Base-by-base conservation (phyloP, 2,888 invertebrate species). In the Dinocampus coccinellae region DNA sequence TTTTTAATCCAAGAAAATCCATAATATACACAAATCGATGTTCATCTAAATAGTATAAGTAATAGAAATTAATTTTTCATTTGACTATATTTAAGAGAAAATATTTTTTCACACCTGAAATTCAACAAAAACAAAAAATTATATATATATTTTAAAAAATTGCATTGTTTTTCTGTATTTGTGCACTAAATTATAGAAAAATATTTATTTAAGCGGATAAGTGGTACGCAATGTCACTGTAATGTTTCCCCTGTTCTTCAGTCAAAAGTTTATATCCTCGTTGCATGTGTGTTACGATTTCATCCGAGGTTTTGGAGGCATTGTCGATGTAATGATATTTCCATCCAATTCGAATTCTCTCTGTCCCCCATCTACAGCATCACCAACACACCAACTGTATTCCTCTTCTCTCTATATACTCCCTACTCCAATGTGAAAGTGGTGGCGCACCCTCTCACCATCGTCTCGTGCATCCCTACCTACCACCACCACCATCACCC, bases 261-360 rank as follows among this genome's bases (percentile, higher is more conserved):
- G 16, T 29, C 42, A n/a, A 22, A 42, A 61, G 64, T 42, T 66
- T 36, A 57, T 70, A 70, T 61, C 60, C 47, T 3, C n/a, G 69
- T 29, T 47, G 58, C 73, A 26, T 36, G 58, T 57, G 39, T 72
- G 73, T 75, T 74, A 74, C 77, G 73, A 77, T 78, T 78, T 75
- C 73, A 73, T 69, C 75, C 76, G 76, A 79, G 79, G 78, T 78
- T 79, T 79, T 79, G 72, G 78, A 81, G 81, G 80, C 79, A 82
- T 79, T 81, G 82, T 81, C 79, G 77, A 82, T 81, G 81, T 82
- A 85, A 86, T 84, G 84, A 86, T 84, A 85, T 85, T 85, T 84
- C 81, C 81, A 81, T 82, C 80, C 80, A 86, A 86, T 84, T 84
- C 82, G 80, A 81, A 75, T 73, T 39, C 70, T 73, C 72, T 72